Percentiles rank a stretch among this genome's conserved stretches.
Conservation (phyloP, 2,888 invertebrate genomes). For the Nasonia oneida region DNA sequence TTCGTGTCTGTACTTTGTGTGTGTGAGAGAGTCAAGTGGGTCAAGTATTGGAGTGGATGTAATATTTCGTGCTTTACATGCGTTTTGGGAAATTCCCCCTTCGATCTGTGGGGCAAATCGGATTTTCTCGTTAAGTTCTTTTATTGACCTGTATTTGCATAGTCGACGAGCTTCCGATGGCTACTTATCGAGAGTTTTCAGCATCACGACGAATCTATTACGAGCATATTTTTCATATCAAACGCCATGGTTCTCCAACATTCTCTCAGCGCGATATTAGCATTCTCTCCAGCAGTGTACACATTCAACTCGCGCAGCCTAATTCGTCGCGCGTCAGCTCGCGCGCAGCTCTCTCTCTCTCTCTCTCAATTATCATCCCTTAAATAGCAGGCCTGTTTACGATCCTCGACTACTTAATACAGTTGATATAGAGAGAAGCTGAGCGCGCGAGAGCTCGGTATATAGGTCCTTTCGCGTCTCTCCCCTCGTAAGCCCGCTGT, state of each 20-base stretch:
- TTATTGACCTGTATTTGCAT: conserved; percentile 49
- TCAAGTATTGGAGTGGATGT: conserved; percentile 66
- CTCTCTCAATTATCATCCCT: conserved; percentile 75
- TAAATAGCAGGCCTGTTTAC: conserved; percentile 76
- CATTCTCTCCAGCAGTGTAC: neutral
- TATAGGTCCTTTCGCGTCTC: conserved; percentile 53
- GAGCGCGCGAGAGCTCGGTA: conserved; percentile 54
- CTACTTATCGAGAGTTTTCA: neutral
- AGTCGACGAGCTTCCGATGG: neutral
- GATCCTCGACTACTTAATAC: conserved; percentile 68
- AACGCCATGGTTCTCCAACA: too few relatives aligned
- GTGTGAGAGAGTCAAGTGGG: conserved; percentile 74
- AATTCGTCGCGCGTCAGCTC: conserved; percentile 65
- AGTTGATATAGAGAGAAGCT: conserved; percentile 46
- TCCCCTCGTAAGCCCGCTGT: neutral
- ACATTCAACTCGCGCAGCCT: neutral
- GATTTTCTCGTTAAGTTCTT: conserved; percentile 17
- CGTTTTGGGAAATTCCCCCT: neutral
- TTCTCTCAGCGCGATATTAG: too few relatives aligned
- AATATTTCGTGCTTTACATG: conserved; percentile 30
- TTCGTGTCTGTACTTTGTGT: neutral
- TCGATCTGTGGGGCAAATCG: conserved; percentile 17
- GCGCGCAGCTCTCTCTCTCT: conserved; percentile 33
- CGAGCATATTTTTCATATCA: neutral
- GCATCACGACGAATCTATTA: conserved; percentile 8